These are phyloP conservation scores for Ametastegia equiseti DNA, from an alignment of 2,888 invertebrate species.

Conservation along the genomic window DNA sequence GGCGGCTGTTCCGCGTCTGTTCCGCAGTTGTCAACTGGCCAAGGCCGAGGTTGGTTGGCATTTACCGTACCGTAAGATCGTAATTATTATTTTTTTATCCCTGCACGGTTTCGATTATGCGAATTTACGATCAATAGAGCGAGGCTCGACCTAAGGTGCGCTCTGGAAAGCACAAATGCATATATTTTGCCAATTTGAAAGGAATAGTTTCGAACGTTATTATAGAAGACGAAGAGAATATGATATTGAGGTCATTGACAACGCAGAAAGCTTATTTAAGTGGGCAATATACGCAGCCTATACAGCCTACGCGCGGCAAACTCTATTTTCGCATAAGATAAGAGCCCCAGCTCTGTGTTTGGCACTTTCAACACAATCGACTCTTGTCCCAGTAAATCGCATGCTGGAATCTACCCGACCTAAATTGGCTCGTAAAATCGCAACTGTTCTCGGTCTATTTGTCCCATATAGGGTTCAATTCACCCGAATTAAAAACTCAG, in stretches of 20 bases:
- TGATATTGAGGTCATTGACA: constrained; percentile 35
- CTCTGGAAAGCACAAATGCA: too few relatives aligned
- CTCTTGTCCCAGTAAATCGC: neutral
- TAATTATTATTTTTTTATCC: neutral
- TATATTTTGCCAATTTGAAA: constrained; percentile 1
- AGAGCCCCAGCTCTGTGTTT: constrained; percentile 15
- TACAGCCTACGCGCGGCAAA: constrained; percentile 1
- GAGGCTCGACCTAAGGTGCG: neutral
- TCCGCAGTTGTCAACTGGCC: constrained; percentile 37
- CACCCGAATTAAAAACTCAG: neutral
- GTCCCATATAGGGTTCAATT: neutral
- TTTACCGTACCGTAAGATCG: neutral
- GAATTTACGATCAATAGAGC: neutral
- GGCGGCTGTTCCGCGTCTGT: constrained; percentile 6
- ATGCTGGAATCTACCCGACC: neutral
- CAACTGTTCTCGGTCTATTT: neutral
- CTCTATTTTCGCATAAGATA: constrained; percentile 15
- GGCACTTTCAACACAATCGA: constrained; percentile 10
- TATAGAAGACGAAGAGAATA: too few relatives aligned
- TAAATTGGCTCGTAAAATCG: neutral
- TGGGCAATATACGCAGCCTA: too few relatives aligned
- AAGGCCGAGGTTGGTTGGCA: constrained; percentile 26
- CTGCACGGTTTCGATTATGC: neutral
- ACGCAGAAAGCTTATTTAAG: constrained; percentile 10
- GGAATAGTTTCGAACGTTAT: neutral